A percentile compares a stretch with the other conserved stretches of the same genome.
These are phyloP conservation scores for Archilochus colubris DNA, from an alignment of 2,113 vertebrate species.

Conservation along the genomic window DNA sequence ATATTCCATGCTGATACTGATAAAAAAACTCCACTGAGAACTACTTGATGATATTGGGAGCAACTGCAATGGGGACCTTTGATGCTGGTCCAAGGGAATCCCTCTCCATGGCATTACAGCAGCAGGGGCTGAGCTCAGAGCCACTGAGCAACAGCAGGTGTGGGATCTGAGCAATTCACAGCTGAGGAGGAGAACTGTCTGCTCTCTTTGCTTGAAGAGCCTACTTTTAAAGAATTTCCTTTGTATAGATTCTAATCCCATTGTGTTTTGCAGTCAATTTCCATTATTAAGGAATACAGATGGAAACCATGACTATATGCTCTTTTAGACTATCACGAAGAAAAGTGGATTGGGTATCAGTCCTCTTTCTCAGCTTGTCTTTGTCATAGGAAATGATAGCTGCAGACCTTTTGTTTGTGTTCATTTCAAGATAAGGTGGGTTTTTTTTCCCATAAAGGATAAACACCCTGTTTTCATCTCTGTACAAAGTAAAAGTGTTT, in stretches of 20 bases:
- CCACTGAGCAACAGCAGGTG: not conserved
- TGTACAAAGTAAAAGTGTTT: not conserved
- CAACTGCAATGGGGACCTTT: not conserved
- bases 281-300: not conserved
- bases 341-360: not conserved
- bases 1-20: not conserved
- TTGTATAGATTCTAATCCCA: not conserved
- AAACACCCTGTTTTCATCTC: not conserved
- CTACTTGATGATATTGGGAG: not conserved
- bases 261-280: not conserved
- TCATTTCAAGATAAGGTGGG: not conserved
- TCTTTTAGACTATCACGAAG: not conserved
- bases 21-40: not conserved
- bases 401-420: not conserved
- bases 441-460: not conserved
- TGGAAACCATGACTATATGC: not conserved
- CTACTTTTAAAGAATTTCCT: not conserved
- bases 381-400: not conserved
- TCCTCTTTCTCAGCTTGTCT: not conserved
- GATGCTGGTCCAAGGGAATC: rapidly evolving
- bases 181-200: not conserved
- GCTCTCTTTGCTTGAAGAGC: not conserved
- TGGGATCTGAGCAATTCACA: not conserved
- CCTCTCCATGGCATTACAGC: not conserved
- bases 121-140: not conserved